Percentiles rank a stretch among this genome's conserved stretches.
Conservation (phyloP, 2,888 invertebrate species). For the Polydesmus complanatus region DNA sequence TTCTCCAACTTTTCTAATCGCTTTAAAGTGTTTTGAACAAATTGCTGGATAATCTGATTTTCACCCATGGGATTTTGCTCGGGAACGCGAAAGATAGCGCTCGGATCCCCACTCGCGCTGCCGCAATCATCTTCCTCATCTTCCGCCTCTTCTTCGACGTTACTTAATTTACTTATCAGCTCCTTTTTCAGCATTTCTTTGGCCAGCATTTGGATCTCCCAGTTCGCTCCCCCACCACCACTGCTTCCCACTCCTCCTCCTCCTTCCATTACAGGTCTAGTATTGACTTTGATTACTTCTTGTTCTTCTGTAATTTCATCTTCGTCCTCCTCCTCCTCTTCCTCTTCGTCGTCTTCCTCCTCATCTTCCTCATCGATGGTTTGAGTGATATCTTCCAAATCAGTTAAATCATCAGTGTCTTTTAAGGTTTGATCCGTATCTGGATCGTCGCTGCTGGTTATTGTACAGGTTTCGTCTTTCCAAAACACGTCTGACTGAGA, state of each 20-base stretch:
- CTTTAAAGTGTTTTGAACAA: constrained; percentile 13
- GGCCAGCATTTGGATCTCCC: constrained; percentile 67
- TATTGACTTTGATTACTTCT: constrained; percentile 23
- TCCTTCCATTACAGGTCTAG: constrained; percentile 21
- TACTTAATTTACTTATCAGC: constrained; percentile 3
- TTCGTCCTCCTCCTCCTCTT: constrained; percentile 17
- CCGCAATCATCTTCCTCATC: background rate
- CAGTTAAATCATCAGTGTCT: background rate
- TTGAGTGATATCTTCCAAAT: no score
- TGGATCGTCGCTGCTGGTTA: background rate
- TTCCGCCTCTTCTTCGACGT: constrained; percentile 1
- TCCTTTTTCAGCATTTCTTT: constrained; percentile 46
- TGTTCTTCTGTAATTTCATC: constrained; percentile 19
- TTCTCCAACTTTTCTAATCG: constrained; percentile 13
- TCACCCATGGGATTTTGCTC: constrained; percentile 7
- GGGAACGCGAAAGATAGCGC: no score
- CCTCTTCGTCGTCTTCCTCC: constrained; percentile 27
- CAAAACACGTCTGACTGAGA: no score
- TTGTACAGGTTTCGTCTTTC: no score
- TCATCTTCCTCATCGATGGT: constrained; percentile 20
- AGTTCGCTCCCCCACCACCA: constrained; percentile 30
- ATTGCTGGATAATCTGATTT: constrained; percentile 9
- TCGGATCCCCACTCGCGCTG: no score
- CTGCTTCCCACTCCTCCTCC: background rate
- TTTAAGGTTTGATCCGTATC: background rate